These are phyloP conservation scores for Varecia variegata DNA, from an alignment of 2,797 vertebrate species.

Conservation along the genomic window DNA sequence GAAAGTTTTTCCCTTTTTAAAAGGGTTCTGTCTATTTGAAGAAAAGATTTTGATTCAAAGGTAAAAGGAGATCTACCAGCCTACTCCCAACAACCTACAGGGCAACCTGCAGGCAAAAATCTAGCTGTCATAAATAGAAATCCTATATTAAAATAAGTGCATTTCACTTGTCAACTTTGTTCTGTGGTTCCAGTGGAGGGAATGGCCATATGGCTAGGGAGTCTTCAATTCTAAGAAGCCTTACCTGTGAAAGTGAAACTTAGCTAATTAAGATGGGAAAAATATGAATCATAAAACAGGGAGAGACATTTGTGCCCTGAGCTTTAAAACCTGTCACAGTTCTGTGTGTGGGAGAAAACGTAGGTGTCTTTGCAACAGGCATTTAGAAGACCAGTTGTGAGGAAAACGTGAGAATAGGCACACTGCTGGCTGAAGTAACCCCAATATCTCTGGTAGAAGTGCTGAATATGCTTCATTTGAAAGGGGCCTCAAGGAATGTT, in stretches of 20 bases:
- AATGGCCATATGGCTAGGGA: not conserved
- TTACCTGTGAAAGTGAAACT: not conserved
- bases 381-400: not conserved
- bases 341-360: not conserved
- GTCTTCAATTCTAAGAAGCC: not conserved
- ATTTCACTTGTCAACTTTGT: constrained; percentile 4
- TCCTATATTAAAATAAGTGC: not conserved
- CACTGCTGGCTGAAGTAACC: not conserved
- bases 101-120: constrained; percentile 31
- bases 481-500: not conserved
- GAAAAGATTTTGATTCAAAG: constrained; percentile 11
- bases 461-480: constrained; percentile 27
- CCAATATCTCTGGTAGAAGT: not conserved
- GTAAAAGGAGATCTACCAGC: not conserved
- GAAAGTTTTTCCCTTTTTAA: not conserved
- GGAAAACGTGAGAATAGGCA: not conserved
- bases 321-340: not conserved
- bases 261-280: constrained; percentile 14
- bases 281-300: not conserved
- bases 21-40: not conserved
- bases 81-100: not conserved
- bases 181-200: not conserved
- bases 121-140: constrained; percentile 2
- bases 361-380: not conserved
- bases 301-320: not conserved